A percentile compares a stretch with the other conserved stretches of the same genome.
These are phyloP conservation scores for Pygoscelis adeliae DNA, from an alignment of 2,113 vertebrate genomes.

Conservation along the genomic window DNA sequence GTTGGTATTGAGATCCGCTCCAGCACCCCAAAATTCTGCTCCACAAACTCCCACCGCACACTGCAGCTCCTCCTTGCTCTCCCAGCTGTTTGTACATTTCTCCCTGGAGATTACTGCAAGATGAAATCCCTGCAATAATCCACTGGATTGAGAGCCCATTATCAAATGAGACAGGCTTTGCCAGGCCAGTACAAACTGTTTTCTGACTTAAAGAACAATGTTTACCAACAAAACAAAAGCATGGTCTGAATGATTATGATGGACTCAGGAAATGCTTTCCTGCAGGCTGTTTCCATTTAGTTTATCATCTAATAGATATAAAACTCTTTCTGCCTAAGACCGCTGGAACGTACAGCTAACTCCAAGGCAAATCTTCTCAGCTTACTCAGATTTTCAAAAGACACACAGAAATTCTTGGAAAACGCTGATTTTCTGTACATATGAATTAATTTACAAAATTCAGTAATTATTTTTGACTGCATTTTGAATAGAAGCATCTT, in stretches of 20 bases:
- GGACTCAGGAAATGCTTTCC: neutral
- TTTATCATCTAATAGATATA: neutral
- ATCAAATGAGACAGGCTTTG: slow-evolving; percentile 79
- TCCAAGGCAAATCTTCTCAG: neutral
- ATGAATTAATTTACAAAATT: neutral
- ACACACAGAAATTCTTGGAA: neutral
- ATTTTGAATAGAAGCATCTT: neutral
- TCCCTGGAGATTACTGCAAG: slow-evolving; percentile 81
- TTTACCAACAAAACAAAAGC: slow-evolving; percentile 48
- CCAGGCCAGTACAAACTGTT: slow-evolving; percentile 62
- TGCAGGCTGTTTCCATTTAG: neutral
- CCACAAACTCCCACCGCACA: neutral
- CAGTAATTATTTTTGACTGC: neutral
- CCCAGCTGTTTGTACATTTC: slow-evolving; percentile 77
- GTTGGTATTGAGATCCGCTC: slow-evolving; percentile 22
- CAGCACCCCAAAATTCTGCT: slow-evolving; percentile 37
- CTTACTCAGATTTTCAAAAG: neutral
- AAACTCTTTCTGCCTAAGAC: neutral
- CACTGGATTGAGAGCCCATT: slow-evolving; percentile 85
- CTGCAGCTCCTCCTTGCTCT: slow-evolving; percentile 59
- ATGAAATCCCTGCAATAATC: slow-evolving; percentile 92
- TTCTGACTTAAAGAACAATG: slow-evolving; percentile 66
- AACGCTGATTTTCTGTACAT: neutral
- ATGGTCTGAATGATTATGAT: neutral
- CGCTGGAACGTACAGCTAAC: neutral